Evolutionary conservation across 2,113 vertebrate genomes (phyloP), one percentile per base, ranked within the genome.

Genomic region (Perognathus longimembris): DNA sequence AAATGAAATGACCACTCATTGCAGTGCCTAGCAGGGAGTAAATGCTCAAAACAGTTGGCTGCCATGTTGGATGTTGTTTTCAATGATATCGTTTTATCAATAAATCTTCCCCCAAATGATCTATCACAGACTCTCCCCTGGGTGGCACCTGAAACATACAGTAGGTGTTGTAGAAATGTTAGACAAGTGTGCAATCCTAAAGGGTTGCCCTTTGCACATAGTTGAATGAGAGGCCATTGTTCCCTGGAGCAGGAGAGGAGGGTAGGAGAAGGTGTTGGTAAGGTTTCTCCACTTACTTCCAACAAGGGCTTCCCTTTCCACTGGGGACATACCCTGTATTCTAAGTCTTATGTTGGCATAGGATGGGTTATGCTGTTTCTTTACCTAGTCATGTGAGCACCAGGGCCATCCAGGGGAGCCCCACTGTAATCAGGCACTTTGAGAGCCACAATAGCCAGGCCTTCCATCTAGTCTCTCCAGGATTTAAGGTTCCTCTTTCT

Each of bases 71-170:
- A 90, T 82, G 74, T 87, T 90, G 73, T 85, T 93, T 91, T 94
- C 88, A 70, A 50, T 96, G 57, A 63, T 63, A 70, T 81, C 85
- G 63, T 80, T 93, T 96, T 78, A 93, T 79, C 93, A 93, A 32
- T 95, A 94, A 69, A 26, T 80, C 82, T 79, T 88, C 11, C 42
- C 73, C 61, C 45, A 34, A 81, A 87, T 67, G 36, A 32, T 89
- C 84, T 84, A 34, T 81, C 34, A 9, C 36, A 84, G 81, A 21
- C 36, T 61, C 36, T 45, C 54, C 38, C 6, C 87, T 40, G 40
- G 40, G 63, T 2, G 1, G 63, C 86, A 80, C 30, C 67, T 80
- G 17, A 71, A 22, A 57, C 63, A 10, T 7, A 36, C 71, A 77
- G 12, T 9, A 45, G 12, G 32, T 38, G 2, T 88, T 17, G 22